Evolutionary conservation across 2,797 vertebrate species (phyloP).

Genomic region (Lophotriccus pileatus): DNA sequence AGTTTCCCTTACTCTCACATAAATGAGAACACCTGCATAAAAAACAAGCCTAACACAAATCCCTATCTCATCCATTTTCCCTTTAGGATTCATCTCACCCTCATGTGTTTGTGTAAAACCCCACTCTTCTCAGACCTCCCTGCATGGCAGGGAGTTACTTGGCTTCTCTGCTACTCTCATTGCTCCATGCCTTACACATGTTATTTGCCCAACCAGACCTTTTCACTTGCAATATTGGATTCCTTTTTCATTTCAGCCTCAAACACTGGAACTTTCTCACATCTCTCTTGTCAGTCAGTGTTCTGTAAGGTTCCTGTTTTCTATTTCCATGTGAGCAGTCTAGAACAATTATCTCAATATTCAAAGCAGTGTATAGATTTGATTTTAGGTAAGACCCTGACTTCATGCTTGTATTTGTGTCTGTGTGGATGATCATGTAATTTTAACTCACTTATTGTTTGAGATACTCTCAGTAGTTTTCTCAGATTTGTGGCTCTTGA

Average conservation of each 20-base stretch:
- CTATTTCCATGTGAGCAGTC: background rate
- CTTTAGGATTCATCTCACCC: background rate
- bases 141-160: background rate
- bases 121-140: background rate
- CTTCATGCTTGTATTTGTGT: background rate
- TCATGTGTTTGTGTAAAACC: background rate
- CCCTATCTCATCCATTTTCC: background rate
- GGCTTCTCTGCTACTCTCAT: background rate
- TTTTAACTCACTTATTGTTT: background rate
- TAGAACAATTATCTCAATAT: background rate
- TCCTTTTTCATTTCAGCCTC: background rate
- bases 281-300: background rate
- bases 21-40: constrained; percentile 2
- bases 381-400: background rate
- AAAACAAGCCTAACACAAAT: background rate
- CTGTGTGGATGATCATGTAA: background rate
- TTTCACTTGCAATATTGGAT: background rate
- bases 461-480: background rate
- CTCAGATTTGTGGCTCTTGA: accelerated
- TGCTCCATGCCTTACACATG: accelerated
- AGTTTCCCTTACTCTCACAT: background rate
- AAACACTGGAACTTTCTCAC: background rate
- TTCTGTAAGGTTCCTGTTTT: background rate
- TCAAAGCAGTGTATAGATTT: background rate
- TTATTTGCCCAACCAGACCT: background rate